Percentiles rank a stretch among this genome's conserved stretches.
These are phyloP conservation scores for Acrocephalus arundinaceus DNA, from an alignment of 2,113 vertebrate genomes.

Conservation along the genomic window DNA sequence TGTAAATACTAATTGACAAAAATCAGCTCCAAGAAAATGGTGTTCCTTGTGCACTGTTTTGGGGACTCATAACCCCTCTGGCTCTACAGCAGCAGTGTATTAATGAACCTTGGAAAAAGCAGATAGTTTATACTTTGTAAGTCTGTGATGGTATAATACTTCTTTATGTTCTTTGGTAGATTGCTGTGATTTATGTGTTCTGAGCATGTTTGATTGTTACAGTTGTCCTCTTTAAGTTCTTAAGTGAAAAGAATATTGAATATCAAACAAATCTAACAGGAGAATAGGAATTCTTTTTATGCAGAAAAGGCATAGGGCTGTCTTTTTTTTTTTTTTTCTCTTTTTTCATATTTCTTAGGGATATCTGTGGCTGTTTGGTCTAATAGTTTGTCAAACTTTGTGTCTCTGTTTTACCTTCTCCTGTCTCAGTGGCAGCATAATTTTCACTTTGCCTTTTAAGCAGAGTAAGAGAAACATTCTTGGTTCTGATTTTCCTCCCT, in stretches of 20 bases:
- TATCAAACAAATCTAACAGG: not conserved
- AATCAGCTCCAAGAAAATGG: not conserved
- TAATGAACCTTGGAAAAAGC: not conserved
- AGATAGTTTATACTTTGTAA: not conserved
- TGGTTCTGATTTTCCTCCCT: not conserved
- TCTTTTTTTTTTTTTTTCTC: accelerated
- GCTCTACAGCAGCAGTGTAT: not conserved
- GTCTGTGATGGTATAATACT: not conserved
- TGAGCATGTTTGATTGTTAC: not conserved
- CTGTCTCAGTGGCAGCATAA: not conserved
- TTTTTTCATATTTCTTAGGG: not conserved
- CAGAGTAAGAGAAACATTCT: not conserved
- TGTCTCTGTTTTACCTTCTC: not conserved
- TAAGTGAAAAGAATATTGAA: not conserved
- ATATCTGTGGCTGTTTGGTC: not conserved
- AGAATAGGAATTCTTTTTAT: not conserved
- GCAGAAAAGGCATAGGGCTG: not conserved
- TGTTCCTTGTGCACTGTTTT: not conserved
- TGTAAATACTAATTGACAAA: not conserved
- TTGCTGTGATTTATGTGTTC: not conserved
- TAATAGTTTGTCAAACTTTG: not conserved
- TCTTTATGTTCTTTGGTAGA: not conserved
- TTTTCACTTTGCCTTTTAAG: not conserved
- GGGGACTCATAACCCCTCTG: not conserved
- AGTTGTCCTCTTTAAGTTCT: not conserved